Evolutionary conservation across 2,888 invertebrate genomes (phyloP).

Genomic region (Caradrina clavipalpis): DNA sequence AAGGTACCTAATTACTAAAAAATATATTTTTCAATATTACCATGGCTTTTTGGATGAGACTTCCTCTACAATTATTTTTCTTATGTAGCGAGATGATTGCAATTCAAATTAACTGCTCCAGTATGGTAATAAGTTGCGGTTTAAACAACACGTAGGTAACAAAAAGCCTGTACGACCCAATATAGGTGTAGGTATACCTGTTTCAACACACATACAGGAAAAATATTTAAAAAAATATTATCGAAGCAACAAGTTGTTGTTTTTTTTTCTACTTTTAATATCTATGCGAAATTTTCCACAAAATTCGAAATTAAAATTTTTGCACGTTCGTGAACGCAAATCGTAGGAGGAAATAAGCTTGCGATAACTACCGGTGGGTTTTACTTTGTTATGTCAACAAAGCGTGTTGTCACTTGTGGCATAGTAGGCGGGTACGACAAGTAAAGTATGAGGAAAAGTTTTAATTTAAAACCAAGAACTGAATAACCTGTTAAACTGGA

Average conservation of each 20-base stretch:
- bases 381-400: background rate
- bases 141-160: background rate
- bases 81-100: background rate
- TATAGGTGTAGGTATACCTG: background rate
- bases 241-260: background rate
- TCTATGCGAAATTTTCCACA: background rate
- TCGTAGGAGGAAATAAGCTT: background rate
- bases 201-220: background rate
- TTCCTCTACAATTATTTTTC: background rate
- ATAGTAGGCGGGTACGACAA: background rate
- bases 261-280: background rate
- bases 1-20: too few relatives aligned
- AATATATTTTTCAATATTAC: background rate
- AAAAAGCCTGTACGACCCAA: background rate
- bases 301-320: background rate
- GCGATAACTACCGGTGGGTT: background rate
- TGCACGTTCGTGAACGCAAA: too few relatives aligned
- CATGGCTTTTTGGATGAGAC: background rate
- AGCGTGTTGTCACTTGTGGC: background rate
- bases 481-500: constrained; percentile 4
- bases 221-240: background rate
- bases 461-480: background rate
- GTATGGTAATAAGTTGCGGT: background rate
- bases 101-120: background rate
- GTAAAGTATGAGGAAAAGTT: background rate